A percentile compares a stretch with the other conserved stretches of the same genome.
phyloP scores from a whole-genome alignment of 2,888 invertebrate species.

The Cephalotes varians region DNA sequence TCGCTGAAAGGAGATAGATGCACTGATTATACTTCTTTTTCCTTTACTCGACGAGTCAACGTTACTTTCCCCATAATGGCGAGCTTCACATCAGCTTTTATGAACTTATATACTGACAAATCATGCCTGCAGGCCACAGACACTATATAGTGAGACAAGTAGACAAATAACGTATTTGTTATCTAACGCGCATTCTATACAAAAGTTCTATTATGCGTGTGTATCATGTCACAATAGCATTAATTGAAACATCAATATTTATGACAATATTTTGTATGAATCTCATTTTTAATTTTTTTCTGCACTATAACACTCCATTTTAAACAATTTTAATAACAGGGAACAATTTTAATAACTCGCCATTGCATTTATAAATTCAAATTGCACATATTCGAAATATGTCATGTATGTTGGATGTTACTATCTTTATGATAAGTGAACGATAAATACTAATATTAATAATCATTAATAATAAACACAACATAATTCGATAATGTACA shows the following conservation, averaged over 20 bases:
- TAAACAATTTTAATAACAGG: conserved; percentile 58
- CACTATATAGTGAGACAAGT: conserved; percentile 59
- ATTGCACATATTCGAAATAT: conserved; percentile 56
- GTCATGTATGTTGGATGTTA: background rate
- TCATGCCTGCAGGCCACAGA: conserved; percentile 66
- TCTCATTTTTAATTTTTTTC: conserved; percentile 3
- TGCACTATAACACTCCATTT: background rate
- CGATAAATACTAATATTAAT: background rate
- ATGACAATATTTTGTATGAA: conserved; percentile 15
- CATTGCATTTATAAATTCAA: conserved; percentile 66
- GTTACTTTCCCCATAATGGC: conserved; percentile 66
- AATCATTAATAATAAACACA: background rate
- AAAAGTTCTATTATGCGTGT: conserved; percentile 16
- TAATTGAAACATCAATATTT: conserved; percentile 37
- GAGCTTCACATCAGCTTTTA: conserved; percentile 64
- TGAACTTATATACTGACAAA: conserved; percentile 65
- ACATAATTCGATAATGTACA: conserved; percentile 49
- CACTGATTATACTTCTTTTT: conserved; percentile 70
- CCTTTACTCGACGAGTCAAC: conserved; percentile 53
- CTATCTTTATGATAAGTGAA: background rate
- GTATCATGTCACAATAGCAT: conserved; percentile 33
- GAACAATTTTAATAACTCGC: conserved; percentile 65
- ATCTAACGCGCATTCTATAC: conserved; percentile 36
- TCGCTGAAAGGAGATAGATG: conserved; percentile 90
- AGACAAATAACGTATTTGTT: conserved; percentile 52